Evolutionary conservation across 2,113 vertebrate genomes (phyloP).

Genomic region (Microtus pennsylvanicus): DNA sequence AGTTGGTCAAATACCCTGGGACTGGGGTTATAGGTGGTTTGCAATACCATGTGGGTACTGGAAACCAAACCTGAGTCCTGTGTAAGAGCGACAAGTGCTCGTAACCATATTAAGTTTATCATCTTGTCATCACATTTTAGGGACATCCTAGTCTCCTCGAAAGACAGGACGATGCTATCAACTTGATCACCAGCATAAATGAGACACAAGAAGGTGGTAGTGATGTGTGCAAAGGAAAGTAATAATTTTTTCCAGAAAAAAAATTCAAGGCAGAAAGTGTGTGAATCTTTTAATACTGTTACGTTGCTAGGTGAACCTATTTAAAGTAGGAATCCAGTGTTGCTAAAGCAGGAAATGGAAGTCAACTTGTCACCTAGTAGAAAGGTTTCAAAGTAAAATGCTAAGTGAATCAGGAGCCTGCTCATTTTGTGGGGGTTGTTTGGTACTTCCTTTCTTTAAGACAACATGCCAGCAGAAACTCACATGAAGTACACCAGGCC

Average conservation of each 20-base stretch:
- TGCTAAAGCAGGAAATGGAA: slow-evolving; percentile 19
- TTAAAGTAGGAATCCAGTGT: slow-evolving; percentile 22
- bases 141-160: not conserved
- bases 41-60: not conserved
- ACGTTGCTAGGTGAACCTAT: not conserved
- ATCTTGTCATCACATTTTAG: not conserved
- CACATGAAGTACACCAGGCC: not conserved
- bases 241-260: slow-evolving; percentile 18
- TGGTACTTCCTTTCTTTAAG: not conserved
- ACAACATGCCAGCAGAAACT: not conserved
- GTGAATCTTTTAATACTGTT: not conserved
- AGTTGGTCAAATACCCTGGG: not conserved
- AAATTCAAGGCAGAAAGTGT: slow-evolving; percentile 29
- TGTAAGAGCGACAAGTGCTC: not conserved
- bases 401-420: not conserved
- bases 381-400: slow-evolving; percentile 50
- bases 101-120: not conserved
- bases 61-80: not conserved
- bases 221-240: not conserved
- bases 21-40: not conserved
- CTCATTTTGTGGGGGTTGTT: not conserved
- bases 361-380: not conserved
- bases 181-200: not conserved
- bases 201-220: not conserved
- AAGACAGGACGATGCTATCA: not conserved